These are phyloP conservation scores for Drosophila meridiana DNA, from an alignment of 2,888 invertebrate species.

Conservation along the genomic window DNA sequence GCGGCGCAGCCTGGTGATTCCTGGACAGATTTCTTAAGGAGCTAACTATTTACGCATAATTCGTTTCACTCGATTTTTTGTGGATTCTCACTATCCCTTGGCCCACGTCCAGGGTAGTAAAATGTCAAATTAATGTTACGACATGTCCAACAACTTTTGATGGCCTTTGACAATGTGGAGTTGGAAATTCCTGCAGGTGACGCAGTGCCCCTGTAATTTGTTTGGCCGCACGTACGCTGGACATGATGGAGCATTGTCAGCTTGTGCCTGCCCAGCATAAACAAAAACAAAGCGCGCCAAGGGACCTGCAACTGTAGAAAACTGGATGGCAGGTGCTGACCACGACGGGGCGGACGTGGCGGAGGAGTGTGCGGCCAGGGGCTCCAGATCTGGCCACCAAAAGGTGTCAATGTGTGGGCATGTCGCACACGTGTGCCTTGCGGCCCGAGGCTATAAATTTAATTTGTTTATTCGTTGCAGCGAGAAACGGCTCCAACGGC, in stretches of 20 bases:
- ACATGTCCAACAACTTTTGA: constrained; percentile 80
- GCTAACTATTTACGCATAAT: constrained; percentile 48
- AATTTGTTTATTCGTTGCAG: constrained; percentile 57
- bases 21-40: constrained; percentile 70
- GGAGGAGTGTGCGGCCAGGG: constrained; percentile 21
- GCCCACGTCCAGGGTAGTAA: constrained; percentile 65
- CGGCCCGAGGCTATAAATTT: constrained; percentile 69
- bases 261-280: constrained; percentile 80
- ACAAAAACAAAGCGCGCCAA: constrained; percentile 72
- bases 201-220: constrained; percentile 81
- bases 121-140: constrained; percentile 82
- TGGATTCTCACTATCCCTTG: constrained; percentile 21
- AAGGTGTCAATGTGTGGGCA: constrained; percentile 80
- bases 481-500: constrained; percentile 5
- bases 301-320: constrained; percentile 71
- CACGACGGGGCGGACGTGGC: constrained; percentile 3
- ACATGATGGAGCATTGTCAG: constrained; percentile 73
- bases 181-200: constrained; percentile 82
- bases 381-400: constrained; percentile 20
- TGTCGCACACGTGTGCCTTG: constrained; percentile 70
- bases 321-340: constrained; percentile 25
- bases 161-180: constrained; percentile 78
- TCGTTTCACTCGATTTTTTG: not conserved
- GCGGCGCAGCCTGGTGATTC: not conserved
- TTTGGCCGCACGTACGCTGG: constrained; percentile 69